Base-by-base conservation (phyloP, 2,113 vertebrate genomes). In the Hassar affinis region DNA sequence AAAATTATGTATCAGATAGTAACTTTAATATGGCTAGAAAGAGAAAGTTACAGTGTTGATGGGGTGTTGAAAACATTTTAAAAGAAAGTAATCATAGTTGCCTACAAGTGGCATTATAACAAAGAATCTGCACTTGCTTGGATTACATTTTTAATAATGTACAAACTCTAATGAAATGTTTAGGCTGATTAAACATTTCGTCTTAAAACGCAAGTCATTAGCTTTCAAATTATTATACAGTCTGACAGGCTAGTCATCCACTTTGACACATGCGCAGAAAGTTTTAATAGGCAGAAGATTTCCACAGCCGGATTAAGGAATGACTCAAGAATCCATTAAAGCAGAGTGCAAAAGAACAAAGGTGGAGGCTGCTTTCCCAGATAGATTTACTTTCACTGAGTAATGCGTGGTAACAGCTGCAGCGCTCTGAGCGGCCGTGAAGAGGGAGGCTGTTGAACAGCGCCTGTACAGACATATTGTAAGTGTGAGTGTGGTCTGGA, bases 401-500 rank as follows among this genome's bases (percentile, higher is more conserved):
- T 92, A 91, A 92, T 88, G 84, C 84, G 66, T 85, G 79, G 84
- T 79, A 92, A 90, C 92, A 93, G 93, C 92, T 93, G 92, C 88
- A 80, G 77, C 35, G 47, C 51, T 72, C 42, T 82, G 81, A 84
- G 66, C 25, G 25, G n/a, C 81, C 80, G 17, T 76, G 86, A 81
- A 83, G 69, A 57, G 75, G 76, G 47, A 27, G 68, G 62, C 45
- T 51, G 35, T 27, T n/a, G 47, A 86, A 85, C 49, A 81, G 69
- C 27, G 77, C 59, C 56, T 57, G 27, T 71, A 72, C 62, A 47
- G 30, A 64, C 54, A 61, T 9, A 85, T 42, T 66, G 52, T 33
- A 82, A 79, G 75, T 4, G 56, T 47, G 33, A 83, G 54, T 78
- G 66, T 62, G 69, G 83, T 42, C 83, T n/a, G 25, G 49, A 18